Percentiles rank a stretch among this genome's conserved stretches.
These are phyloP conservation scores for Ariopsis seemanni DNA, from an alignment of 2,113 vertebrate species.

Conservation along the genomic window DNA sequence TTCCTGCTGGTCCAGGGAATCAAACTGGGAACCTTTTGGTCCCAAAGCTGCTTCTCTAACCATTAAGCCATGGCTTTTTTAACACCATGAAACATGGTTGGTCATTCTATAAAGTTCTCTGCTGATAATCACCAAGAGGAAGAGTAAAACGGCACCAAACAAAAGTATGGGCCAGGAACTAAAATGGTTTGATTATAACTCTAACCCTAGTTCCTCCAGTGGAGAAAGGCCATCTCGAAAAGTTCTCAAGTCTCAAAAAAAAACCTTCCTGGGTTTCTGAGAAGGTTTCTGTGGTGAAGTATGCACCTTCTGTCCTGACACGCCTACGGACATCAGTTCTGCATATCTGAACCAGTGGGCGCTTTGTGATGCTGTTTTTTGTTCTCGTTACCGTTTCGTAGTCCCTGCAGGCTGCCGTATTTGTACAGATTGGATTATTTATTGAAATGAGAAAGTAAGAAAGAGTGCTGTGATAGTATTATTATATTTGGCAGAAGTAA, in stretches of 20 bases:
- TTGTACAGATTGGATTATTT: conserved; percentile 40
- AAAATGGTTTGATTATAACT: not conserved
- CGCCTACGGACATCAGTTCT: not conserved
- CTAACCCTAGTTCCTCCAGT: not conserved
- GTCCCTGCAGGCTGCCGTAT: conserved; percentile 17
- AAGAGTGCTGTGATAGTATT: conserved; percentile 23
- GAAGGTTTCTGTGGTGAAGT: conserved; percentile 17
- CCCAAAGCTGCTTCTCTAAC: no score
- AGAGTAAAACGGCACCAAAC: not conserved
- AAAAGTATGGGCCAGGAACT: not conserved
- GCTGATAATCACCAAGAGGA: not conserved
- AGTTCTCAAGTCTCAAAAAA: not conserved
- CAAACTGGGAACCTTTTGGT: no score
- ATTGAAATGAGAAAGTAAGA: conserved; percentile 30
- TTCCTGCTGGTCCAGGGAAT: no score
- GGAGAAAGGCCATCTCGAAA: not conserved
- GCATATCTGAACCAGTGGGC: not conserved
- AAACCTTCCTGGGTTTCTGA: not conserved
- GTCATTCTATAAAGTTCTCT: not conserved
- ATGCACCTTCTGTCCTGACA: conserved; percentile 15
- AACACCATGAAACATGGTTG: not conserved
- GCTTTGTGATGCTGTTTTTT: conserved; percentile 6
- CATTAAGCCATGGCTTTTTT: not conserved
- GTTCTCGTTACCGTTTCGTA: not conserved
- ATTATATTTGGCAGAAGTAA: conserved; percentile 14